phyloP scores from a whole-genome alignment of 2,797 vertebrate genomes.

The Onychomys torridus region DNA sequence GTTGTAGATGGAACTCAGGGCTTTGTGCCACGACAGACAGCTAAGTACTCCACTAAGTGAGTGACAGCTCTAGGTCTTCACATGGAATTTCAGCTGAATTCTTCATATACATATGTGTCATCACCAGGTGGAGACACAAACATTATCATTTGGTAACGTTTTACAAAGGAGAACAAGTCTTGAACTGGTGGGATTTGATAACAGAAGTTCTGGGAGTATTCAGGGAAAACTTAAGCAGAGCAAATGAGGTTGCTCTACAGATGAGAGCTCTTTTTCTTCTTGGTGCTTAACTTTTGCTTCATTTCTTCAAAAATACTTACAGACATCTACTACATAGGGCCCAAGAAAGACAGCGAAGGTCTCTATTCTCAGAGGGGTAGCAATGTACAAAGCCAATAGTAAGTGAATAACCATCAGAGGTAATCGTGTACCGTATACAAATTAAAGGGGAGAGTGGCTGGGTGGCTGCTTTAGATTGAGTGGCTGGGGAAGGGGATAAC shows the following conservation, averaged over 20 bases:
- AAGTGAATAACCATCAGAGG: neutral
- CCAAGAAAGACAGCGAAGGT: neutral
- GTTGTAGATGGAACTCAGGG: neutral
- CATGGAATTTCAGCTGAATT: neutral
- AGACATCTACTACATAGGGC: too few species aligned
- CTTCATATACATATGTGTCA: neutral
- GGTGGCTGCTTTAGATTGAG: neutral
- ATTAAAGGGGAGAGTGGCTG: neutral
- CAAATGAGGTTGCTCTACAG: neutral
- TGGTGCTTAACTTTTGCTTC: neutral
- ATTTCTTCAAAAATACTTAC: neutral
- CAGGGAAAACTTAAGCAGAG: neutral
- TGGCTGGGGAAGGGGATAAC: neutral
- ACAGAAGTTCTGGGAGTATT: neutral
- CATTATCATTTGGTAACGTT: neutral
- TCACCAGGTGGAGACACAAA: neutral
- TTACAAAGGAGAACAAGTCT: neutral
- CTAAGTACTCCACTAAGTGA: neutral
- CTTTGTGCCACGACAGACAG: neutral
- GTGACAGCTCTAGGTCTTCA: neutral
- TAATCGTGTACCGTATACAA: rapidly evolving
- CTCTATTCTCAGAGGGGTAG: neutral
- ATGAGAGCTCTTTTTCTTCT: neutral
- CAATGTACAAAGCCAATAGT: neutral
- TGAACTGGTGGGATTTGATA: neutral